Conservation (phyloP, 2,888 invertebrate genomes). For the Agrotis segetum region DNA sequence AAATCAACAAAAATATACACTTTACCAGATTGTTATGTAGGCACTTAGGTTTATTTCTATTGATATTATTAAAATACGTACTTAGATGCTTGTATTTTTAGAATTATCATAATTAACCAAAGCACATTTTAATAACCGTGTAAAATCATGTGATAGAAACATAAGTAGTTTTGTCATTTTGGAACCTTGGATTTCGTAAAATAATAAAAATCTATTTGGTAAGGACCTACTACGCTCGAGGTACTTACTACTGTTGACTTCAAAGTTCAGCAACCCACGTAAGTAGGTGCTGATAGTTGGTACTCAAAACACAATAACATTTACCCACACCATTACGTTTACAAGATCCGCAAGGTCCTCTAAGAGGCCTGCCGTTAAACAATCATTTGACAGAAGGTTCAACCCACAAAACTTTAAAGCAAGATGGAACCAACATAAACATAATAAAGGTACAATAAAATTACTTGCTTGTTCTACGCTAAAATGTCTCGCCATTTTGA, state of each 20-base stretch:
- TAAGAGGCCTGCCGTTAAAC: not conserved
- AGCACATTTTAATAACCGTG: too few species aligned
- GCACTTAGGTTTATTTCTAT: not conserved
- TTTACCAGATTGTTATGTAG: not conserved
- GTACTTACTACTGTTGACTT: slow-evolving; percentile 14
- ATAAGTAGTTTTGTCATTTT: too few species aligned
- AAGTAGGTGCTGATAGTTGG: slow-evolving; percentile 2
- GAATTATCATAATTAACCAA: not conserved
- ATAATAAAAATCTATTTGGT: not conserved
- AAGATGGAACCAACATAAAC: too few species aligned
- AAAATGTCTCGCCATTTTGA: too few species aligned
- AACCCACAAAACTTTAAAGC: not conserved
- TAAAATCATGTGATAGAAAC: too few species aligned
- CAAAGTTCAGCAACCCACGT: slow-evolving; percentile 35
- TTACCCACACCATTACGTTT: slow-evolving; percentile 25
- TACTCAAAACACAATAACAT: slow-evolving; percentile 42
- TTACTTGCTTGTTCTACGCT: not conserved
- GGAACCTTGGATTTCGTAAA: not conserved
- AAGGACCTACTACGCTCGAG: not conserved
- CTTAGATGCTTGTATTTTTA: not conserved
- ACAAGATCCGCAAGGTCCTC: slow-evolving; percentile 40
- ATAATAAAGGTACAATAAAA: not conserved
- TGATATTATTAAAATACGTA: not conserved
- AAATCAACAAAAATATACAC: slow-evolving; percentile 39
- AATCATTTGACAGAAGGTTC: slow-evolving; percentile 27